A percentile compares a stretch with the other conserved stretches of the same genome.
phyloP scores from a whole-genome alignment of 2,888 invertebrate genomes.

The Coelopa pilipes region DNA sequence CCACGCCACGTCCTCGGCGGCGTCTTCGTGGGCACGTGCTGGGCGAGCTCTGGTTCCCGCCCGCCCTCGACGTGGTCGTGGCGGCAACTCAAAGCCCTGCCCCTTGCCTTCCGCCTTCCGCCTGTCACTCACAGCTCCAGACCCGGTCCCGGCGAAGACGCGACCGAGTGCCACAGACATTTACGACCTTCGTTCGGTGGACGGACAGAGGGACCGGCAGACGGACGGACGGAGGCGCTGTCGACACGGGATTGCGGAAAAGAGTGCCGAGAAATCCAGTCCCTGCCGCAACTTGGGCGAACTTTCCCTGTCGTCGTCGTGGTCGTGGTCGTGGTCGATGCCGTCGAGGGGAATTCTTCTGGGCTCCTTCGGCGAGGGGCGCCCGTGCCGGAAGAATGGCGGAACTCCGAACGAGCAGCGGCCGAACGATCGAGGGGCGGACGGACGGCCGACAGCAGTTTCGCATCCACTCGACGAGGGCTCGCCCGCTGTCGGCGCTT shows the following conservation, averaged over 20 bases:
- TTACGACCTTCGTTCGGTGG: neutral
- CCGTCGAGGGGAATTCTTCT: neutral
- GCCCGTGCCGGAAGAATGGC: neutral
- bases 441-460: neutral
- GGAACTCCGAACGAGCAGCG: neutral
- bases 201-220: neutral
- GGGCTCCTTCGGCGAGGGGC: neutral
- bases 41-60: neutral
- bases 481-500: neutral
- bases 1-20: no score
- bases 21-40: neutral
- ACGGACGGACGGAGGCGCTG: neutral
- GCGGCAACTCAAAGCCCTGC: neutral
- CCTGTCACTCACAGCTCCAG: neutral
- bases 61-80: neutral
- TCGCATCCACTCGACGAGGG: slow-evolving; percentile 5
- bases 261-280: no score
- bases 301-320: neutral
- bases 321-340: neutral
- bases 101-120: neutral
- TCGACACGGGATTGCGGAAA: no score
- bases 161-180: slow-evolving; percentile 12
- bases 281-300: neutral
- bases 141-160: neutral
- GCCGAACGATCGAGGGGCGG: neutral